phyloP scores from a whole-genome alignment of 2,888 invertebrate genomes.

The Scaptomyza cyrtandrae region DNA sequence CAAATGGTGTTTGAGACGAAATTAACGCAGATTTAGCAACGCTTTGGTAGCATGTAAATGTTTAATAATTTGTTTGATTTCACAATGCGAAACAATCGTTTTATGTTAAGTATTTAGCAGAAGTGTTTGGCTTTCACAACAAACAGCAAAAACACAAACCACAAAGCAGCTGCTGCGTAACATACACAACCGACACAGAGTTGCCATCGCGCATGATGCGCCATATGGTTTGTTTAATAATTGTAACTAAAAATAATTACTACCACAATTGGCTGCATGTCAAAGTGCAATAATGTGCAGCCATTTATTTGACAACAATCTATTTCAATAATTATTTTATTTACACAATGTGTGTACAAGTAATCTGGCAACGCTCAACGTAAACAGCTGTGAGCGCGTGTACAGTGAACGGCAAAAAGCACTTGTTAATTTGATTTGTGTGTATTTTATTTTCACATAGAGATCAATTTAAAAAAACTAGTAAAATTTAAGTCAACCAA shows the following conservation, averaged over 20 bases:
- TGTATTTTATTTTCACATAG: constrained; percentile 52
- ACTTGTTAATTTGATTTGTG: constrained; percentile 48
- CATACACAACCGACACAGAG: constrained; percentile 42
- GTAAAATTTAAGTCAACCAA: constrained; percentile 78
- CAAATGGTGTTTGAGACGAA: constrained; percentile 4
- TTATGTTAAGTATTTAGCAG: constrained; percentile 36
- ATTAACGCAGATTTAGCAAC: constrained; percentile 21
- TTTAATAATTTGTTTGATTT: constrained; percentile 48
- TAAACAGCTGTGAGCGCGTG: constrained; percentile 46
- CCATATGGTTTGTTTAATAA: background rate
- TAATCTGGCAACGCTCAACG: constrained; percentile 52
- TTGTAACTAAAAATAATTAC: background rate
- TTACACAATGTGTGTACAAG: background rate
- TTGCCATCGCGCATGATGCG: constrained; percentile 32
- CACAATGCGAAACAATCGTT: constrained; percentile 55
- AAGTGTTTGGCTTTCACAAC: constrained; percentile 56
- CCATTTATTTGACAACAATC: constrained; percentile 1
- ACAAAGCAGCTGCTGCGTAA: constrained; percentile 54
- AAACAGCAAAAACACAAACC: constrained; percentile 36
- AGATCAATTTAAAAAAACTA: constrained; percentile 82
- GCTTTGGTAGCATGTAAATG: constrained; percentile 31
- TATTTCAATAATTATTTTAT: constrained; percentile 8
- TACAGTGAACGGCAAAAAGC: constrained; percentile 56
- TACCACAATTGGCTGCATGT: constrained; percentile 3
- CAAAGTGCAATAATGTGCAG: background rate